Base-by-base conservation (phyloP, 2,888 invertebrate genomes). In the Microctonus hyperodae region DNA sequence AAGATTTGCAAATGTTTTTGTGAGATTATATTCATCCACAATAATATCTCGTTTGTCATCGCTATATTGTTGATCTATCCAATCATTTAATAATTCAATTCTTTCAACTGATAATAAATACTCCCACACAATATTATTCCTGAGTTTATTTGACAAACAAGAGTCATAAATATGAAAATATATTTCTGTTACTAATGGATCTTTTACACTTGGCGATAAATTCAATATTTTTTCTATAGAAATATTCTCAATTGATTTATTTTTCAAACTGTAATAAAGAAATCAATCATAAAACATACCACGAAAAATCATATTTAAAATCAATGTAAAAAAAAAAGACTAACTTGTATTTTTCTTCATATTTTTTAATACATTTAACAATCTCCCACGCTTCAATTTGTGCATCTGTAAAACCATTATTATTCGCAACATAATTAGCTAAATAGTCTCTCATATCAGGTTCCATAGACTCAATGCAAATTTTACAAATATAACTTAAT, bases 391-490 rank as follows among this genome's bases (percentile, higher is more conserved):
- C 78, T 51, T 83, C 76, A 44, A 80, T 74, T 50, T 85, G 76
- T 44, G 77, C 70, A 44, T 70, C 76, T 40, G 81, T 75, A 44
- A 87, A 78, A 28, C 80, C 79, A 16, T 79, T 81, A 33, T 86
- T 84, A 69, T 88, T 88, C 51, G 86, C 86, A 67, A 93, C 81
- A 78, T 92, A 88, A 59, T 89, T 88, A 20, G 90, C 88, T 71
- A 93, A 87, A 73, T 90, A 89, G 74, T 91, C 89, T 74, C 91
- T 86, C 58, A 91, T 84, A 33, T 86, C 85, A 70, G 87, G 86
- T 70, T 90, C 86, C 40, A 85, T 81, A 44, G 90, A 89, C 57
- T 88, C 87, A 70, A 87, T 81, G 16, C 91, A 91, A 53, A 90
- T 82, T 10, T 83, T 81, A 78, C 86, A 86, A 57, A 91, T 84